Evolutionary conservation across 2,888 invertebrate species (phyloP).

Genomic region (Archips xylosteana): DNA sequence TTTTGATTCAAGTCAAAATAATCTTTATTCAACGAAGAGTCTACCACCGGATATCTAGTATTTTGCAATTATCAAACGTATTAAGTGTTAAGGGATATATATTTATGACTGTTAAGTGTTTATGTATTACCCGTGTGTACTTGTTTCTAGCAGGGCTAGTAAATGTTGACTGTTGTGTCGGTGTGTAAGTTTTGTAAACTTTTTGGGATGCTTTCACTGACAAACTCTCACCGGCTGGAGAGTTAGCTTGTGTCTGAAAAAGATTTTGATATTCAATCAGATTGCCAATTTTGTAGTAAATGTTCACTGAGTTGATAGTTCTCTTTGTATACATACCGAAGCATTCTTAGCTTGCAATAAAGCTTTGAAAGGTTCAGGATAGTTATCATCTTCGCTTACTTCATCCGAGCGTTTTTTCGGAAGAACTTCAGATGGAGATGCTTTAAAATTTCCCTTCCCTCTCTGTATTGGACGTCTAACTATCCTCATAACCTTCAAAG

Average conservation of each 20-base stretch:
- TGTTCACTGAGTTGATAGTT: neutral
- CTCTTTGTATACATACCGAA: constrained; percentile 66
- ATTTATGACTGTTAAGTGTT: constrained; percentile 12
- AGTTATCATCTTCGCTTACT: constrained; percentile 87
- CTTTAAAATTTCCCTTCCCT: constrained; percentile 59
- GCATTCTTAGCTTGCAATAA: constrained; percentile 86
- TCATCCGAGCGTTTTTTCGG: constrained; percentile 74
- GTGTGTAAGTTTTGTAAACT: constrained; percentile 74
- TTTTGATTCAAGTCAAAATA: no score
- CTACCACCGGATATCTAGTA: no score
- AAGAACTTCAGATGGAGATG: constrained; percentile 51
- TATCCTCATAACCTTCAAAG: constrained; percentile 64
- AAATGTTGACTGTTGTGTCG: constrained; percentile 72
- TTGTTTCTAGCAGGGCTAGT: constrained; percentile 71
- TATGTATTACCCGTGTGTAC: constrained; percentile 73
- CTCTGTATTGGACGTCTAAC: constrained; percentile 66
- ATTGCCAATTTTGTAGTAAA: constrained; percentile 25
- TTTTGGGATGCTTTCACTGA: constrained; percentile 83
- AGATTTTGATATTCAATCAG: constrained; percentile 37
- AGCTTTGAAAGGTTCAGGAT: constrained; percentile 88
- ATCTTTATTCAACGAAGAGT: no score
- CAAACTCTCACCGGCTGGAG: constrained; percentile 79
- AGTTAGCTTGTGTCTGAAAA: constrained; percentile 80
- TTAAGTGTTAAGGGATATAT: neutral
- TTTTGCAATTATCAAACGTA: neutral